Evolutionary conservation across 2,797 vertebrate genomes (phyloP).

Genomic region (Mus caroli): DNA sequence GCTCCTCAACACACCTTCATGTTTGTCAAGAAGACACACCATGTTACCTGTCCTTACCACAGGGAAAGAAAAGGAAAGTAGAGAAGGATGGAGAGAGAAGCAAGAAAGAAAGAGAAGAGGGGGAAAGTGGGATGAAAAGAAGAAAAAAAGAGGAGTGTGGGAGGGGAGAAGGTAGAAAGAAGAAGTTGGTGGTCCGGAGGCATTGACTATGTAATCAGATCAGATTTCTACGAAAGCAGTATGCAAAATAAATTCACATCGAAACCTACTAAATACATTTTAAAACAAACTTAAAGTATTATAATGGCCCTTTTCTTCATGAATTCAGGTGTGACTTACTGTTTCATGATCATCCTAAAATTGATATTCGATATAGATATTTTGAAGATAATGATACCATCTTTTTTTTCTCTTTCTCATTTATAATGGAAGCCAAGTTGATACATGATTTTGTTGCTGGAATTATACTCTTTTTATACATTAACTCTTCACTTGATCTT

Average conservation of each 20-base stretch:
- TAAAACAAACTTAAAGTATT: neutral
- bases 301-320: neutral
- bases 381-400: conserved; percentile 19
- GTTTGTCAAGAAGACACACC: neutral
- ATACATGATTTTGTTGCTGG: neutral
- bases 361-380: neutral
- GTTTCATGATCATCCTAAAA: conserved; percentile 25
- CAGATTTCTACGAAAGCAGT: neutral
- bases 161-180: no score
- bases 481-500: neutral
- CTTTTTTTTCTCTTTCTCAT: neutral
- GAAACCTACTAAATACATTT: neutral
- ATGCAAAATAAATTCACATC: neutral
- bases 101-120: neutral
- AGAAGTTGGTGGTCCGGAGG: neutral
- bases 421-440: neutral
- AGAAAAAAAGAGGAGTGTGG: neutral
- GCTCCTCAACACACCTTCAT: neutral
- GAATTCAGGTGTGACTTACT: neutral
- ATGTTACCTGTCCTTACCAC: neutral
- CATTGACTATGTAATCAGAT: neutral
- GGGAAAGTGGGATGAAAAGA: accelerated
- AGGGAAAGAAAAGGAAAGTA: no score
- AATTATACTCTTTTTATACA: conserved; percentile 46
- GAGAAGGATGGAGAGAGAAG: neutral